A percentile compares a stretch with the other conserved stretches of the same genome.
phyloP scores from a whole-genome alignment of 2,888 invertebrate genomes.

The Diarsia mendica region DNA sequence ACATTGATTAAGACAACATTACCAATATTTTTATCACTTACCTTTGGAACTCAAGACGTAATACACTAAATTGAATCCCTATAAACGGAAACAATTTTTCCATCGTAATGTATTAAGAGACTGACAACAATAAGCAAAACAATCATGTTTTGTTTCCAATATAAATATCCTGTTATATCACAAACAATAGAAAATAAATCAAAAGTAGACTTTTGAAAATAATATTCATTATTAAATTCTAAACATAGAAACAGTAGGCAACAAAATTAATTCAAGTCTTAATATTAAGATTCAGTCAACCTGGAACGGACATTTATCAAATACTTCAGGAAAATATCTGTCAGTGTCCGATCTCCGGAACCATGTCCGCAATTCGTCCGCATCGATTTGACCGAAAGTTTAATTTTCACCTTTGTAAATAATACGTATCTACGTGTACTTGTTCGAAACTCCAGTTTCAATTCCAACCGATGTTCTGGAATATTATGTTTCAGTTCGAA shows the following conservation, averaged over 20 bases:
- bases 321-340: neutral
- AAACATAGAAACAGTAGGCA: neutral
- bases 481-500: neutral
- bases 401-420: neutral
- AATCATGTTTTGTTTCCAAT: slow-evolving; percentile 21
- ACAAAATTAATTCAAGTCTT: neutral
- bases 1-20: neutral
- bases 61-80: neutral
- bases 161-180: neutral
- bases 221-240: neutral
- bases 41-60: neutral
- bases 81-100: neutral
- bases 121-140: slow-evolving; percentile 9
- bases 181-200: slow-evolving; percentile 1
- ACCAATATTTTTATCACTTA: neutral
- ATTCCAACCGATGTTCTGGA: neutral
- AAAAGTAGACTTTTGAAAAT: neutral
- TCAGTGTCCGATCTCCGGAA: neutral
- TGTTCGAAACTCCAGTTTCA: neutral
- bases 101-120: slow-evolving; percentile 16
- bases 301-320: neutral
- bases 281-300: neutral
- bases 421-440: too few species aligned
- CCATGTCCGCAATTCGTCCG: neutral
- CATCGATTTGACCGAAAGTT: neutral